Evolutionary conservation across 1,140 invertebrate species (phyloP).

Genomic region (Leptonema lineaticorne): DNA sequence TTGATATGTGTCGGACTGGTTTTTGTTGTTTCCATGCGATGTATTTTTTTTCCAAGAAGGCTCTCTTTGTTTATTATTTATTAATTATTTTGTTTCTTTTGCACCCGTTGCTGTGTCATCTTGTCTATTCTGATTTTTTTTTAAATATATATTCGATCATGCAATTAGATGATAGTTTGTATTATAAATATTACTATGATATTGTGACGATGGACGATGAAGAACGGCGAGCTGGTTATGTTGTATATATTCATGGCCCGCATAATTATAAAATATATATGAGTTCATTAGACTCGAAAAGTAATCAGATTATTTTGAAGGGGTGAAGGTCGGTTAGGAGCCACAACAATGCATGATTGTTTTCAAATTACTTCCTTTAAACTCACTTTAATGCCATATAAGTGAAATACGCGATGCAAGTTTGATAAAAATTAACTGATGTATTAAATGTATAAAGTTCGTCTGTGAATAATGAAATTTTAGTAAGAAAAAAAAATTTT

Average conservation of each 20-base stretch:
- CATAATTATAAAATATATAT: not conserved
- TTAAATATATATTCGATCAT: not conserved
- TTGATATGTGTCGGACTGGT: constrained; percentile 23
- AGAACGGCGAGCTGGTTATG: too few species aligned
- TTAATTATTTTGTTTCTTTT: too few species aligned
- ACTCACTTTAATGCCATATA: too few species aligned
- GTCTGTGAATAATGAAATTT: too few species aligned
- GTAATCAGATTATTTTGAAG: not conserved
- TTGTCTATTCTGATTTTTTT: not conserved
- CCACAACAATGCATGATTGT: not conserved
- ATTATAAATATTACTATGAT: not conserved
- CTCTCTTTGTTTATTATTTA: too few species aligned
- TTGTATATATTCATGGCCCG: constrained; percentile 1
- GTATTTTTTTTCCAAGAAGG: too few species aligned
- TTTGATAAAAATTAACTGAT: too few species aligned
- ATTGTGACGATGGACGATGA: not conserved
- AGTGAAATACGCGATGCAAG: too few species aligned
- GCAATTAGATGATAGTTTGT: not conserved
- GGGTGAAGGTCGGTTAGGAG: constrained; percentile 4
- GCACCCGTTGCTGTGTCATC: not conserved
- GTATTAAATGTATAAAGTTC: too few species aligned
- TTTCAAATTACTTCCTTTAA: too few species aligned
- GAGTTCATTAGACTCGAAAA: constrained; percentile 1
- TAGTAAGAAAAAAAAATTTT: too few species aligned
- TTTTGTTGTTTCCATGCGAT: not conserved